Base-by-base conservation (phyloP, 2,797 vertebrate genomes). In the Enteromius viviparus region DNA sequence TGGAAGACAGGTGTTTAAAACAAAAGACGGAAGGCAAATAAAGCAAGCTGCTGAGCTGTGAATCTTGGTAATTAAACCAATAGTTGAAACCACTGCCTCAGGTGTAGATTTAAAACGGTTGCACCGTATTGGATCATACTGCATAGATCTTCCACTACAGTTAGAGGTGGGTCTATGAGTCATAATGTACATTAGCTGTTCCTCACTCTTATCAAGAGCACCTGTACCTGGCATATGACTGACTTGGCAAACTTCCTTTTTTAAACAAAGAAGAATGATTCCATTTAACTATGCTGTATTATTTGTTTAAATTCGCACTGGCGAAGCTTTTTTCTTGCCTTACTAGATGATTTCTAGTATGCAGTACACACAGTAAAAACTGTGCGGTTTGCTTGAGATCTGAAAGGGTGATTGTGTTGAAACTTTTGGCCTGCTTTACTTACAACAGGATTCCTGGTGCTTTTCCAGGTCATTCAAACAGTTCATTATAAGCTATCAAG, bases 401-500 rank as follows among this genome's bases (percentile, higher is more conserved):
- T 77, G 47, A 64, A 23, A 72, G 53, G 49, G 58, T 84, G 66
- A 82, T 64, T 51, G 55, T 76, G 53, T 51, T 66, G 40, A 34
- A 14, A 17, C 14, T 55, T 45, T 19, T 45, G 40, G 53, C 42
- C 6, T 6, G 0, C 17, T 11, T 76, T 32, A 51, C 42, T 78
- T 45, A 49, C 32, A 81, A 40, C 1, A 9, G 55, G 19, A 47
- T 78, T 76, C 65, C 71, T 40, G 58, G 85, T 75, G 84, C 76
- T 82, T 87, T 87, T 87, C 47, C 58, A 79, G 80, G 72, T 71
- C 80, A 86, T 86, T 86, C 68, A 82, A 84, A 78, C 51, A 65
- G 84, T 65, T 84, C 29, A 66, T 78, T 62, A 77, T 29, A 45
- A 78, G 55, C 86, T 65, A 66, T 82, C 58, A 87, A 78, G 79